Evolutionary conservation across 2,888 invertebrate genomes (phyloP).

Genomic region (Trissoscelio sp.): DNA sequence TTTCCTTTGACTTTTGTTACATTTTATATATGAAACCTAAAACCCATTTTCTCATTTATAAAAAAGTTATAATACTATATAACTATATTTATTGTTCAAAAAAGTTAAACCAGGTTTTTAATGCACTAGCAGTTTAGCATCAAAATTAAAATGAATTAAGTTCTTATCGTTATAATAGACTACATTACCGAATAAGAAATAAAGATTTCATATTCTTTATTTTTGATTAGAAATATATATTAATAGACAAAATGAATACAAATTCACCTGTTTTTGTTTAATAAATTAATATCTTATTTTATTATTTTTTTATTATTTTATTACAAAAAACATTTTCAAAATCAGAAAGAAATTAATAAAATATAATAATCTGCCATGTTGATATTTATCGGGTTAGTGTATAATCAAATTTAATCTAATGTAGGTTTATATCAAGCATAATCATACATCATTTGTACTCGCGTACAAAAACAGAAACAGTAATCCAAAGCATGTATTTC

Average conservation of each 20-base stretch:
- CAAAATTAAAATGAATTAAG: constrained; percentile 17
- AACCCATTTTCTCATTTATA: constrained; percentile 1
- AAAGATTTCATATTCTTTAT: neutral
- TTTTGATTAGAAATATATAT: neutral
- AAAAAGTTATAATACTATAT: neutral
- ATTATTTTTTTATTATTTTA: too few relatives aligned
- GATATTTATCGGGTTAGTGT: too few relatives aligned
- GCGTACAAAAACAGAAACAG: neutral
- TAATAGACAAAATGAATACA: too few relatives aligned
- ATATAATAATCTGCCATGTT: too few relatives aligned
- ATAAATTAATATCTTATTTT: too few relatives aligned
- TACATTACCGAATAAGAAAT: neutral
- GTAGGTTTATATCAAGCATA: too few relatives aligned
- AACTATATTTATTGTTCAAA: neutral
- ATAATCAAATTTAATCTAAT: too few relatives aligned
- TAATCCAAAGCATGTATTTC: neutral
- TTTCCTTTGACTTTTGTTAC: constrained; percentile 6
- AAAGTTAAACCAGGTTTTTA: neutral
- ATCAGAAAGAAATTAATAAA: too few relatives aligned
- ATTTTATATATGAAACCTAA: constrained; percentile 16
- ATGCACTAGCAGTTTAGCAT: neutral
- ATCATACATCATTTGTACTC: neutral
- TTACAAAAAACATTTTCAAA: too few relatives aligned
- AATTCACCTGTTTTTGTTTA: too few relatives aligned
- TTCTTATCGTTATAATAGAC: constrained; percentile 13